Percentiles rank a stretch among this genome's conserved stretches.
These are phyloP conservation scores for Apomyelois bistriatella DNA, from an alignment of 2,888 invertebrate genomes.

Conservation along the genomic window DNA sequence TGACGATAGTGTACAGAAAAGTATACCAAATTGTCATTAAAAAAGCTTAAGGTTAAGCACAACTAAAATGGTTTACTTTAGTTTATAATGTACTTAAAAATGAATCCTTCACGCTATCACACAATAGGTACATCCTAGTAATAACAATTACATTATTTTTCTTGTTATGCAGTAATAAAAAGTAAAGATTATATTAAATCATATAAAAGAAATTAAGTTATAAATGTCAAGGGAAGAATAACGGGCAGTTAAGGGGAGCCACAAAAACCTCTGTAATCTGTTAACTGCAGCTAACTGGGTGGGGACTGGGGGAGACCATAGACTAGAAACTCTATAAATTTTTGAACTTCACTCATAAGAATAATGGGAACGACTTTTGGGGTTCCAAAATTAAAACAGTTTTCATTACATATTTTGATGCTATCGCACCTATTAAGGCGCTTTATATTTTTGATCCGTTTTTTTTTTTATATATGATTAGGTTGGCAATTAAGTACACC, in stretches of 20 bases:
- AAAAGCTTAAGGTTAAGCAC: too few relatives aligned
- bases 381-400: neutral
- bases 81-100: too few relatives aligned
- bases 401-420: neutral
- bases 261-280: conserved; percentile 23
- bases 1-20: too few relatives aligned
- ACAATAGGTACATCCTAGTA: too few relatives aligned
- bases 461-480: too few relatives aligned
- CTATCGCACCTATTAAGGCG: neutral
- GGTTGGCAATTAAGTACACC: too few relatives aligned
- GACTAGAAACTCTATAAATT: conserved; percentile 7
- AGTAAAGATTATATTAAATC: neutral
- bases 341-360: conserved; percentile 8
- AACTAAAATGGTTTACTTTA: too few relatives aligned
- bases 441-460: too few relatives aligned
- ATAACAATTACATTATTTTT: too few relatives aligned
- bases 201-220: conserved; percentile 8
- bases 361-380: neutral
- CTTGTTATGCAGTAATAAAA: neutral
- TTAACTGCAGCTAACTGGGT: conserved; percentile 24
- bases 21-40: too few relatives aligned
- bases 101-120: too few relatives aligned
- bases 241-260: conserved; percentile 13
- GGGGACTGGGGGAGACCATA: conserved; percentile 23
- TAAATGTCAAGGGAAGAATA: conserved; percentile 11